Evolutionary conservation across 2,888 invertebrate species (phyloP).

Genomic region (Melieria omissa): DNA sequence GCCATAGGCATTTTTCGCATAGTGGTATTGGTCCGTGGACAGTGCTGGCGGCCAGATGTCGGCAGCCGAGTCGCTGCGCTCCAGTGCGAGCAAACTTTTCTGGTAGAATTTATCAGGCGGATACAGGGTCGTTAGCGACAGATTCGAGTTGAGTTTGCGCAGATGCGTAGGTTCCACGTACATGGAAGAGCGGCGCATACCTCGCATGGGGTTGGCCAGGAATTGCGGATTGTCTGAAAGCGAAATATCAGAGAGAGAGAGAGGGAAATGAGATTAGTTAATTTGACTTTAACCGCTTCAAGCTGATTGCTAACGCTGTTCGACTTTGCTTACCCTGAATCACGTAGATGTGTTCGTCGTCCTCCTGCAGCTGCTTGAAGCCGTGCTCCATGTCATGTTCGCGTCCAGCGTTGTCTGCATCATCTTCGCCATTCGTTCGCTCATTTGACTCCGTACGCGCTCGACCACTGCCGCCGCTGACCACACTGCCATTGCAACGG

Average conservation of each 20-base stretch:
- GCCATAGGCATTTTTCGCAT: constrained; percentile 43
- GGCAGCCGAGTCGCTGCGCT: constrained; percentile 39
- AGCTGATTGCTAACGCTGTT: constrained; percentile 1
- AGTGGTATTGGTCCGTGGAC: constrained; percentile 46
- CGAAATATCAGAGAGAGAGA: neutral
- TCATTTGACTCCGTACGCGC: neutral
- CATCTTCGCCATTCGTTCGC: constrained; percentile 3
- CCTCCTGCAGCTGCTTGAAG: constrained; percentile 50
- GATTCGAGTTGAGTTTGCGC: constrained; percentile 60
- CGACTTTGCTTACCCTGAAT: constrained; percentile 51
- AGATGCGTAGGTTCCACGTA: constrained; percentile 55
- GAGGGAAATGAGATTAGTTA: constrained; percentile 8
- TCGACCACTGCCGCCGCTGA: constrained; percentile 18
- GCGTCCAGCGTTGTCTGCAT: constrained; percentile 7
- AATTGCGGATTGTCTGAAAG: constrained; percentile 18
- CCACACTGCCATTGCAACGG: constrained; percentile 33
- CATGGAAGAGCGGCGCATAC: constrained; percentile 58
- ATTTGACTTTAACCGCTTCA: constrained; percentile 8
- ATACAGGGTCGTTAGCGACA: constrained; percentile 57
- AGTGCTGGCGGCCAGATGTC: constrained; percentile 38
- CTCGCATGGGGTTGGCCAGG: constrained; percentile 30
- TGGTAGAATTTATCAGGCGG: constrained; percentile 50
- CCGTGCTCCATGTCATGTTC: constrained; percentile 50
- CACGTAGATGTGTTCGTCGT: constrained; percentile 58
- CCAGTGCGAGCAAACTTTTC: constrained; percentile 54